These are phyloP conservation scores for Sepioteuthis lessoniana DNA, from an alignment of 2,888 invertebrate genomes.

Conservation along the genomic window DNA sequence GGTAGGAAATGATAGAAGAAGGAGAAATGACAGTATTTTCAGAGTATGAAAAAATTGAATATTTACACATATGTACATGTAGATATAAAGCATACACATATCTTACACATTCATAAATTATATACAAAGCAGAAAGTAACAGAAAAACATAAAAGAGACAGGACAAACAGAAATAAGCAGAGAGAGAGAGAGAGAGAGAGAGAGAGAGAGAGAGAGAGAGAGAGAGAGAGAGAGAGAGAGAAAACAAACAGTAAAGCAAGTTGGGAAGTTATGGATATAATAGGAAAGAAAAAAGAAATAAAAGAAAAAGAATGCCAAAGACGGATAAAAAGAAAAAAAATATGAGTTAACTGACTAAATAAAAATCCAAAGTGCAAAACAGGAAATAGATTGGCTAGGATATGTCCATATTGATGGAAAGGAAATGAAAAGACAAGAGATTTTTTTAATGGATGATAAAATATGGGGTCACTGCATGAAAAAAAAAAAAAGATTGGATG, in stretches of 20 bases:
- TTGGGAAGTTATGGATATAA: neutral
- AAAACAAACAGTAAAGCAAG: neutral
- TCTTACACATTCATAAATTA: too few species aligned
- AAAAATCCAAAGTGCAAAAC: neutral
- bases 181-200: neutral
- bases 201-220: neutral
- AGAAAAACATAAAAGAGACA: neutral
- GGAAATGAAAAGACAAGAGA: slow-evolving; percentile 20
- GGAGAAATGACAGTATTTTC: neutral
- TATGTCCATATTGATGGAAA: slow-evolving; percentile 33
- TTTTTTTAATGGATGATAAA: neutral
- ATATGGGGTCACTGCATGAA: neutral
- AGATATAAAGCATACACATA: too few species aligned
- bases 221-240: neutral
- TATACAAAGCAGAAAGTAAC: too few species aligned
- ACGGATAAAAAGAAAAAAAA: neutral
- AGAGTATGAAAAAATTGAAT: neutral
- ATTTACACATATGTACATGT: too few species aligned
- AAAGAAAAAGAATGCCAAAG: neutral
- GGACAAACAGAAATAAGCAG: neutral
- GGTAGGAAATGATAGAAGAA: too few species aligned
- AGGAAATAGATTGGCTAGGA: slow-evolving; percentile 8
- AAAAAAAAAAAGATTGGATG: neutral
- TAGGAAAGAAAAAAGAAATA: too few species aligned
- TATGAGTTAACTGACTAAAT: neutral